Conservation (phyloP, 2,113 vertebrate genomes). For the Boulengeromyrus knoepffleri region DNA sequence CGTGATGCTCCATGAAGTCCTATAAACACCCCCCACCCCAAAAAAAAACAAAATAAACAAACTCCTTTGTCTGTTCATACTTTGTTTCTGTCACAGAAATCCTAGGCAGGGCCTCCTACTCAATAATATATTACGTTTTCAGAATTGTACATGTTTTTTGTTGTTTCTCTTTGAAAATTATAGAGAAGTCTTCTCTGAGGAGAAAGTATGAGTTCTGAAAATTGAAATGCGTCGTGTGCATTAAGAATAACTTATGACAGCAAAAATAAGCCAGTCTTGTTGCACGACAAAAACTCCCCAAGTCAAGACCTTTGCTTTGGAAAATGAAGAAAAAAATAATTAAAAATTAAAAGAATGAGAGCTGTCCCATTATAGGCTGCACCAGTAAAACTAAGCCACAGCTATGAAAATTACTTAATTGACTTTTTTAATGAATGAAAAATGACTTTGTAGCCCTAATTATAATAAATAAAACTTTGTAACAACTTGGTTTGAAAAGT, state of each 20-base stretch:
- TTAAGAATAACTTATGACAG: background rate
- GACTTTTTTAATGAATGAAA: conserved; percentile 29
- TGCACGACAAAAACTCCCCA: background rate
- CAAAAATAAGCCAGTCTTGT: background rate
- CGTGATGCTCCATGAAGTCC: background rate
- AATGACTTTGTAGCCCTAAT: conserved; percentile 44
- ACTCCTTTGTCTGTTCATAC: background rate
- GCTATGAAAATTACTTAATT: conserved; percentile 22
- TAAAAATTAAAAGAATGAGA: background rate
- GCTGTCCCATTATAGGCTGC: background rate
- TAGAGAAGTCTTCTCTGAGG: background rate
- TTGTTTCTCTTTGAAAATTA: background rate
- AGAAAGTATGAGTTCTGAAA: background rate
- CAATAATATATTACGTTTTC: conserved; percentile 14
- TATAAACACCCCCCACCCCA: background rate
- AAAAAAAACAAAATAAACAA: background rate
- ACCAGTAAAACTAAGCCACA: background rate
- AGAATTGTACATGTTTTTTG: conserved; percentile 1
- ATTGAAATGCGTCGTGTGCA: background rate
- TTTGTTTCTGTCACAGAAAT: background rate
- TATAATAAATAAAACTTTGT: conserved; percentile 34
- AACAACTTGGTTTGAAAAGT: background rate
- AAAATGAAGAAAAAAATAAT: background rate
- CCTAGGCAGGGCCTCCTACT: conserved; percentile 14
- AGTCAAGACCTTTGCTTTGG: background rate